Evolutionary conservation across 2,113 vertebrate genomes (phyloP).

Genomic region (Ahaetulla prasina): DNA sequence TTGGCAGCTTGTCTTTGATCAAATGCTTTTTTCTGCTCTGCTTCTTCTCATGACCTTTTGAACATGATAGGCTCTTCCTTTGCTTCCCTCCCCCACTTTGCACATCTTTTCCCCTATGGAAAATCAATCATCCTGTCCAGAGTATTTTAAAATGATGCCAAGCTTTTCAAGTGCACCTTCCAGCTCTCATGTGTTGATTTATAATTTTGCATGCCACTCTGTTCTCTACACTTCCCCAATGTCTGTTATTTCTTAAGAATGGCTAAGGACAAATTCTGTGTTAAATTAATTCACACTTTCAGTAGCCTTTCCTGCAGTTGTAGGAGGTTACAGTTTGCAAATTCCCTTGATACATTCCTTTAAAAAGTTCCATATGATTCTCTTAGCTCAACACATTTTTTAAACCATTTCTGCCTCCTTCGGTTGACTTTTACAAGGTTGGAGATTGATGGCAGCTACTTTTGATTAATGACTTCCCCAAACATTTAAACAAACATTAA

Average conservation of each 20-base stretch:
- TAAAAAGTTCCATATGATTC: constrained; percentile 35
- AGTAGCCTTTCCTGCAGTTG: constrained; percentile 22
- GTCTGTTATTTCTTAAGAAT: constrained; percentile 3
- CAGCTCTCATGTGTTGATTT: background rate
- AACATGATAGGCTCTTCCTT: constrained; percentile 10
- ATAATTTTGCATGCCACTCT: constrained; percentile 7
- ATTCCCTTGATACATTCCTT: constrained; percentile 22
- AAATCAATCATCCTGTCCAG: constrained; percentile 25
- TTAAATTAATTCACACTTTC: constrained; percentile 30
- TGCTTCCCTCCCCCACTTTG: background rate
- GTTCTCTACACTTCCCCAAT: background rate
- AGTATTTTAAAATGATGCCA: constrained; percentile 13
- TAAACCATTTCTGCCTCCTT: constrained; percentile 26
- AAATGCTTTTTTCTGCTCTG: constrained; percentile 26
- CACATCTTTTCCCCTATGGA: constrained; percentile 19
- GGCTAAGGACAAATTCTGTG: constrained; percentile 3
- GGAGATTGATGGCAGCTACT: constrained; percentile 23
- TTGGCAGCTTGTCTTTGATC: constrained; percentile 28
- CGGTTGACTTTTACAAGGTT: constrained; percentile 32
- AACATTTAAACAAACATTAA: constrained; percentile 31
- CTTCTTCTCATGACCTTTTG: constrained; percentile 28
- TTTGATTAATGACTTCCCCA: constrained; percentile 34
- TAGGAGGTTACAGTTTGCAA: constrained; percentile 10
- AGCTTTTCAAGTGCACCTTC: constrained; percentile 10
- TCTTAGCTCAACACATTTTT: constrained; percentile 29